phyloP scores from a whole-genome alignment of 1,140 invertebrate genomes.

The Bombus ignitus region DNA sequence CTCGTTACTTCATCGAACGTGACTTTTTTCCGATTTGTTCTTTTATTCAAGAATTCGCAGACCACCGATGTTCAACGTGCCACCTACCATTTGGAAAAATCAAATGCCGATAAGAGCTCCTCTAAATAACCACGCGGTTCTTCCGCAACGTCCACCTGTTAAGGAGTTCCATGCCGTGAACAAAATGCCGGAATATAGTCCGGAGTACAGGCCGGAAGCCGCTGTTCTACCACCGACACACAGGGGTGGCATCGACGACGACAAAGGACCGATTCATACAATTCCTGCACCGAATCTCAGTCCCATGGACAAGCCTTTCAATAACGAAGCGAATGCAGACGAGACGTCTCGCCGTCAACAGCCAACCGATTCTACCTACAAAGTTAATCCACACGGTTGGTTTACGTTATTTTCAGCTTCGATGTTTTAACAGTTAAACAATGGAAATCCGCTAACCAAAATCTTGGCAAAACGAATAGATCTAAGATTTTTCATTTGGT shows the following conservation, averaged over 20 bases:
- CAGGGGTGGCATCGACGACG: slow-evolving; percentile 77
- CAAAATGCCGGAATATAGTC: slow-evolving; percentile 73
- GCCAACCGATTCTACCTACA: slow-evolving; percentile 50
- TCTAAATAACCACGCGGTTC: slow-evolving; percentile 63
- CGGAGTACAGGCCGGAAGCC: slow-evolving; percentile 72
- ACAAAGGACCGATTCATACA: slow-evolving; percentile 90
- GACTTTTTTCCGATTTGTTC: neutral
- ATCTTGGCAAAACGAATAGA: too few species aligned
- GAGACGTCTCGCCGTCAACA: slow-evolving; percentile 46
- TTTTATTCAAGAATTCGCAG: slow-evolving; percentile 64
- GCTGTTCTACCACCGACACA: slow-evolving; percentile 67
- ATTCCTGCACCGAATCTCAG: slow-evolving; percentile 92
- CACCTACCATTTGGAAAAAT: slow-evolving; percentile 71
- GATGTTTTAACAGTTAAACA: neutral
- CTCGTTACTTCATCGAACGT: neutral
- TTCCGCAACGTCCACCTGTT: slow-evolving; percentile 63
- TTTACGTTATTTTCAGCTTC: neutral
- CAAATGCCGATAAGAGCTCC: slow-evolving; percentile 67
- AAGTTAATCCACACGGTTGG: slow-evolving; percentile 61
- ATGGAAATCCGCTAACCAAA: neutral
- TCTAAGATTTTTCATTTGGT: too few species aligned
- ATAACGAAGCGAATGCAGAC: slow-evolving; percentile 48
- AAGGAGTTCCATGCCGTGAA: slow-evolving; percentile 75
- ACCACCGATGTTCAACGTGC: slow-evolving; percentile 71
- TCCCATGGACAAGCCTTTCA: slow-evolving; percentile 72